Evolutionary conservation across 1,140 invertebrate species (phyloP).

Genomic region (Ostrea denselamellosa): DNA sequence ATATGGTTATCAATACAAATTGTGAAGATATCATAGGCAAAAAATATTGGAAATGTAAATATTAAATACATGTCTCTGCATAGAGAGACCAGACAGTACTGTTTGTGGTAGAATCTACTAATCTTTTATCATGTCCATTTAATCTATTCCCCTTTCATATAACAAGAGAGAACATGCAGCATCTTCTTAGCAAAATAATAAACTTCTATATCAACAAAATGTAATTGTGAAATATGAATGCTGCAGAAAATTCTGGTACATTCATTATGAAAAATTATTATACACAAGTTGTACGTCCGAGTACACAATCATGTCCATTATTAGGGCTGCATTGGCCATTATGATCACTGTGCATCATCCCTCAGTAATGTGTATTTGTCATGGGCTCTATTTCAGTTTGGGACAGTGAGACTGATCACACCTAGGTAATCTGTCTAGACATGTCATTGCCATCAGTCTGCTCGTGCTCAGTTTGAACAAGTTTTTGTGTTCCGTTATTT

Average conservation of each 20-base stretch:
- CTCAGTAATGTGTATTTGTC: slow-evolving; percentile 20
- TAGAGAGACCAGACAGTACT: not conserved
- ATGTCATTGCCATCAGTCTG: slow-evolving; percentile 18
- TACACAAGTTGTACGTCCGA: too few relatives aligned
- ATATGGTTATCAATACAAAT: too few relatives aligned
- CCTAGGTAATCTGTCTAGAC: slow-evolving; percentile 61
- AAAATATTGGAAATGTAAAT: too few relatives aligned
- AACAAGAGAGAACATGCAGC: not conserved
- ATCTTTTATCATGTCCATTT: slow-evolving; percentile 9
- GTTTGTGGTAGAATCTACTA: not conserved
- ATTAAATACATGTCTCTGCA: not conserved
- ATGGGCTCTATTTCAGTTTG: slow-evolving; percentile 65
- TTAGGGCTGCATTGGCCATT: not conserved
- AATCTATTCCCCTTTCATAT: not conserved
- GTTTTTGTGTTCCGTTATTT: slow-evolving; percentile 48
- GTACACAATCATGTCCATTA: not conserved
- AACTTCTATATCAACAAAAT: too few relatives aligned
- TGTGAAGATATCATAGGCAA: too few relatives aligned
- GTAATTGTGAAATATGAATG: too few relatives aligned
- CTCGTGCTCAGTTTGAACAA: slow-evolving; percentile 48
- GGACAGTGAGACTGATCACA: slow-evolving; percentile 69
- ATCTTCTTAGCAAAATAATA: too few relatives aligned
- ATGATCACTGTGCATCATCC: not conserved
- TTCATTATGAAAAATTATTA: too few relatives aligned
- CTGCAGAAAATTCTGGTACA: too few relatives aligned